Base-by-base conservation (phyloP, 2,888 invertebrate genomes). In the Caenorhabditis sp. region DNA sequence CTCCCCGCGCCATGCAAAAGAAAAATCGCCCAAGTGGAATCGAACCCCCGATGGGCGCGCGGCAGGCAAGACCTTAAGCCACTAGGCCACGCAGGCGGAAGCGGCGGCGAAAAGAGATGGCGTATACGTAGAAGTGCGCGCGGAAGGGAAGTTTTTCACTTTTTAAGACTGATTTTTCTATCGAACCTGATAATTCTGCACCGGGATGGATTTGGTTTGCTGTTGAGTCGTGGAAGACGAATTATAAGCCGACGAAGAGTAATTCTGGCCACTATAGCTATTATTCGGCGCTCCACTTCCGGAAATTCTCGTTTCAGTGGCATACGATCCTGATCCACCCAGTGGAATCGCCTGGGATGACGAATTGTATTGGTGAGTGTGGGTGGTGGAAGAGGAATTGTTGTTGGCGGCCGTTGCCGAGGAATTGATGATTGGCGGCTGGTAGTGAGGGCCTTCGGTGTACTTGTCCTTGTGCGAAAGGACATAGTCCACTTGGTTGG, bases 401-500 rank as follows among this genome's bases (percentile, higher is more conserved):
- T 80, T 68, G 69, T 80, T 68, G 32, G 62, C 56, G 40, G 53
- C 69, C 28, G 56, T 62, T 15, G 72, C 67, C 40, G 74, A 64
- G 0, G 70, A 71, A 51, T 82, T 82, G 40, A 82, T 47, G 61
- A 82, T 72, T 50, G 74, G 78, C 22, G 85, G 81, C 22, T 81
- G 79, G 56, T 83, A 85, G 50, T 76, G 80, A 4, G 79, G 79
- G n/a, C 85, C 85, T 35, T 71, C 82, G 35, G 67, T 71, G 69
- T 83, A 86, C 44, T 80, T 78, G 65, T 86, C 74, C 70, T 76
- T 76, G 40, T 86, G 79, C 9, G 62, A 76, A 11, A 77, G 44
- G 4, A 86, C 61, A 62, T 86, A 86, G 68, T 86, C 86, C 15
- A 83, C 64, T 65, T 86, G 86, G 65, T 84, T 85, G n/a, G 78